Evolutionary conservation across 2,888 invertebrate species (phyloP).

Genomic region (Nipponacmea schrenckii): DNA sequence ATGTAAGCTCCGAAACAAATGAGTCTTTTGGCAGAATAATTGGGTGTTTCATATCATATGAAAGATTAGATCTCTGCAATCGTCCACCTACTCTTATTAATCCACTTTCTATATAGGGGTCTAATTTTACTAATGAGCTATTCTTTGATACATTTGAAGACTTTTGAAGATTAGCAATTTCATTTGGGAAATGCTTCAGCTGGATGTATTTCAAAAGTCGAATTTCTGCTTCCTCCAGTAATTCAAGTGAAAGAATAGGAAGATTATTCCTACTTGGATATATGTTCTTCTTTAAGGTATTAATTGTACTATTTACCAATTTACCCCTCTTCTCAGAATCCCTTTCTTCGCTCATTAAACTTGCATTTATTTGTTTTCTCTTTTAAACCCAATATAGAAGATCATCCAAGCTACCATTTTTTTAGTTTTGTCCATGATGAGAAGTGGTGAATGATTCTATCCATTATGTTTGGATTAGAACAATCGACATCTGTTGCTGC

Average conservation of each 20-base stretch:
- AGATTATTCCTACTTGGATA: not conserved
- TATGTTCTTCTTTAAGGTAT: too few relatives aligned
- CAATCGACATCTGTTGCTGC: not conserved
- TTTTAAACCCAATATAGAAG: not conserved
- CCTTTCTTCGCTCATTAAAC: not conserved
- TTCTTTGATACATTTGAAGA: not conserved
- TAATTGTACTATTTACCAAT: too few relatives aligned
- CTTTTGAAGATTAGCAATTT: not conserved
- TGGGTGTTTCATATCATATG: too few relatives aligned
- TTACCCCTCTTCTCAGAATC: not conserved
- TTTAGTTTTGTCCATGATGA: constrained; percentile 6
- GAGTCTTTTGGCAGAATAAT: too few relatives aligned
- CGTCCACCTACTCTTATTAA: not conserved
- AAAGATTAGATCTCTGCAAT: too few relatives aligned
- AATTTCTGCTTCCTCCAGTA: not conserved
- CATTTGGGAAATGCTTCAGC: not conserved
- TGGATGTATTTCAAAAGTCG: constrained; percentile 4
- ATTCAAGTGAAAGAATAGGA: not conserved
- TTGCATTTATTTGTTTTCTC: not conserved
- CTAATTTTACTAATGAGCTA: not conserved
- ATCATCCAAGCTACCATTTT: not conserved
- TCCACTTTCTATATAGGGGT: not conserved
- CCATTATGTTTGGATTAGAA: not conserved
- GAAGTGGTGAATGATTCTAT: not conserved
- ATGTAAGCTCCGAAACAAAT: not conserved